These are phyloP conservation scores for Tupiocoris notatus DNA, from an alignment of 2,888 invertebrate genomes.

Conservation along the genomic window DNA sequence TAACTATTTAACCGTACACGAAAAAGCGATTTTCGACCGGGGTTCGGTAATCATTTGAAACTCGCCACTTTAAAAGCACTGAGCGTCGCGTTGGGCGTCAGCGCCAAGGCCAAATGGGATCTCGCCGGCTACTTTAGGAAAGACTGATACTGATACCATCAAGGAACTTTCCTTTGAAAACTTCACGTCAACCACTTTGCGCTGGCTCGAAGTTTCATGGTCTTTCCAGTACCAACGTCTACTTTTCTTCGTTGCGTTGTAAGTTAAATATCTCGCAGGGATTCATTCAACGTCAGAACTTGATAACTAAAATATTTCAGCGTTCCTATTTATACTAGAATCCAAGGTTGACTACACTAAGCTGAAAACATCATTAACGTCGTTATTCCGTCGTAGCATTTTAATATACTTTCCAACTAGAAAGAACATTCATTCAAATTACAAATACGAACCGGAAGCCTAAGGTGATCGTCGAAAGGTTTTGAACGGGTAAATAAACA, in stretches of 20 bases:
- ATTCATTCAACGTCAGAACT: no score
- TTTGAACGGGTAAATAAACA: constrained; percentile 3
- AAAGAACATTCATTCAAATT: no score
- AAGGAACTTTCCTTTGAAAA: constrained; percentile 24
- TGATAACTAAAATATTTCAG: no score
- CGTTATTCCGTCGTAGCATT: no score
- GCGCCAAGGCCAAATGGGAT: neutral
- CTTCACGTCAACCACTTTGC: constrained; percentile 21
- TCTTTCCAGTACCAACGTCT: neutral
- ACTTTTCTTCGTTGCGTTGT: no score
- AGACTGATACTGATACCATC: constrained; percentile 4
- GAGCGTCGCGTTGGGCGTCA: neutral
- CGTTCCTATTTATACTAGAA: no score
- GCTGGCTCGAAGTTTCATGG: constrained; percentile 17
- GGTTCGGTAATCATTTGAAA: neutral
- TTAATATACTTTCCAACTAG: no score
- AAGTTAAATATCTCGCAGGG: no score
- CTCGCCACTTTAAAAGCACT: neutral
- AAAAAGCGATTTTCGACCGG: neutral
- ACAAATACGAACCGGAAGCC: no score
- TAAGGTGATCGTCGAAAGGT: no score
- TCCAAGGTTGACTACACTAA: no score
- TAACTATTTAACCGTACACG: neutral
- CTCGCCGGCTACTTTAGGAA: constrained; percentile 1
- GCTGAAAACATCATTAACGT: no score